Evolutionary conservation across 2,888 invertebrate species (phyloP).

Genomic region (Saturnia japonica): DNA sequence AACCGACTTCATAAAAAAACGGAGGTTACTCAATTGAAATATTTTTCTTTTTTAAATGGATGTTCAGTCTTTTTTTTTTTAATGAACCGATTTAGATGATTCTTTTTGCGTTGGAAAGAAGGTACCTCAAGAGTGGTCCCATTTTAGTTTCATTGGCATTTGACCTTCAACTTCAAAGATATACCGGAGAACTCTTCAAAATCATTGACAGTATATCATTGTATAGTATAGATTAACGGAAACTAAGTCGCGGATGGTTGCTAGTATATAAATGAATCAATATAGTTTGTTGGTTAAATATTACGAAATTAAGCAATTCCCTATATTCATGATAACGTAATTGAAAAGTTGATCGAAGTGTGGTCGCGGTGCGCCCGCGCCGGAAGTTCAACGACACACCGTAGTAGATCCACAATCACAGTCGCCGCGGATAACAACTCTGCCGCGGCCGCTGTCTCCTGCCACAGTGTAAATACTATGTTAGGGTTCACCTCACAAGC

Average conservation of each 20-base stretch:
- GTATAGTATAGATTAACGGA: too few relatives aligned
- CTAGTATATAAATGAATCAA: background rate
- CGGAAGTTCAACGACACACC: conserved; percentile 8
- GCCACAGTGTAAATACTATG: background rate
- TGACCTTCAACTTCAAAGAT: too few relatives aligned
- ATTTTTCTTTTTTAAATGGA: too few relatives aligned
- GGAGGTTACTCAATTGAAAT: too few relatives aligned
- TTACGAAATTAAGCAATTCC: background rate
- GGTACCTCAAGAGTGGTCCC: too few relatives aligned
- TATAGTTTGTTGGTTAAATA: background rate
- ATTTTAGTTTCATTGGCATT: too few relatives aligned
- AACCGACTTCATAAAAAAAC: too few relatives aligned
- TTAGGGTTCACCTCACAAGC: background rate
- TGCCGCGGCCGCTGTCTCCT: background rate
- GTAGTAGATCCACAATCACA: background rate
- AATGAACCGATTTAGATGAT: too few relatives aligned
- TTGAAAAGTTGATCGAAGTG: background rate
- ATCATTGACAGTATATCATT: too few relatives aligned
- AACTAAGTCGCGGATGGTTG: background rate
- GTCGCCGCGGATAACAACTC: background rate
- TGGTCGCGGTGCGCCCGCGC: background rate
- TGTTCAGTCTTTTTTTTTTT: too few relatives aligned
- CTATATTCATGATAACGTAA: background rate
- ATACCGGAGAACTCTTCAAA: too few relatives aligned
- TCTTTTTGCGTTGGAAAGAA: too few relatives aligned